phyloP scores from a whole-genome alignment of 2,888 invertebrate species.

The Scaptomyza parva region DNA sequence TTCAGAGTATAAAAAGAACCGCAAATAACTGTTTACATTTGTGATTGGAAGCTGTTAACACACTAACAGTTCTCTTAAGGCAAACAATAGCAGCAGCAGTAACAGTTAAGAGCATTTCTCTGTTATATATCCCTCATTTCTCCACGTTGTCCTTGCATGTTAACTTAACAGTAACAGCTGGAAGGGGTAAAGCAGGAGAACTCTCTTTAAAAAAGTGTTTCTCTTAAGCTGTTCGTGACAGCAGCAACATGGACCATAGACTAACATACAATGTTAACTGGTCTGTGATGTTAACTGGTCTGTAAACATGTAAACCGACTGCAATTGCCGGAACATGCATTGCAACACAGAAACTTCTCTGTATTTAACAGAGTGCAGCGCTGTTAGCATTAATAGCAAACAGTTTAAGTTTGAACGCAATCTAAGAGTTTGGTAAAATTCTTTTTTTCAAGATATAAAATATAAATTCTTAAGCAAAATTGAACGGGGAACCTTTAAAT shows the following conservation, averaged over 20 bases:
- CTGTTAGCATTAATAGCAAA: background rate
- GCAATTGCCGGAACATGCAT: background rate
- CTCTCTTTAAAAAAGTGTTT: background rate
- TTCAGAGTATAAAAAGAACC: too few relatives aligned
- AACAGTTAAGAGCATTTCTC: constrained; percentile 22
- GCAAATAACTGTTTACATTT: background rate
- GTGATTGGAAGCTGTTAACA: background rate
- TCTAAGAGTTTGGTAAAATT: background rate
- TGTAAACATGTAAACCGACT: background rate
- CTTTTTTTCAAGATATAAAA: too few relatives aligned
- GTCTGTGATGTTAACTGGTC: too few relatives aligned
- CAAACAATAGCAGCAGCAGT: background rate
- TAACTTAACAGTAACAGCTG: background rate
- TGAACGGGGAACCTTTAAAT: too few relatives aligned
- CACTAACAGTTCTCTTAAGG: background rate
- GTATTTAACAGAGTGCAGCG: background rate
- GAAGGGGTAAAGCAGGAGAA: constrained; percentile 15
- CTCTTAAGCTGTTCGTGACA: constrained; percentile 39
- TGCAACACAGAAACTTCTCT: background rate
- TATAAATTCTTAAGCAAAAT: too few relatives aligned
- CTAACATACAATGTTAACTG: too few relatives aligned
- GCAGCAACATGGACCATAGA: background rate
- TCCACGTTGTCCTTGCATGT: background rate
- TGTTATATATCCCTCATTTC: constrained; percentile 4
- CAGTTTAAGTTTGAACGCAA: background rate